Evolutionary conservation across 2,888 invertebrate genomes (phyloP).

Genomic region (Dolomedes plantarius): DNA sequence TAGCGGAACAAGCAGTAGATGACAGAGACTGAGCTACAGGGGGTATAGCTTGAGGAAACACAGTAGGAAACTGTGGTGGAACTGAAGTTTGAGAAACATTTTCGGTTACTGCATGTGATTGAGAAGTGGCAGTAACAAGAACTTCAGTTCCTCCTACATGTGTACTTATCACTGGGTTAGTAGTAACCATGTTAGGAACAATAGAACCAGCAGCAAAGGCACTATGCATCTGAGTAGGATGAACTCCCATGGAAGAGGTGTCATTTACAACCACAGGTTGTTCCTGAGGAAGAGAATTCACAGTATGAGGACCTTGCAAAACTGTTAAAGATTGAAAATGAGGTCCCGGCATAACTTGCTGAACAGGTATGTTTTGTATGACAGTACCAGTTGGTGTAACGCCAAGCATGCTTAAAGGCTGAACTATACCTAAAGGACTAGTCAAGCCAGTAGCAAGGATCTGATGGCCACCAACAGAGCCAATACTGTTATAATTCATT

Average conservation of each 20-base stretch:
- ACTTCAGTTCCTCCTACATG: constrained; percentile 66
- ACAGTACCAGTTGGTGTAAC: constrained; percentile 70
- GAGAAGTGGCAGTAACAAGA: constrained; percentile 57
- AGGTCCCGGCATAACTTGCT: constrained; percentile 72
- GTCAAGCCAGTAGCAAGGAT: constrained; percentile 67
- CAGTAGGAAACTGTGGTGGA: constrained; percentile 43
- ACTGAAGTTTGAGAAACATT: constrained; percentile 21
- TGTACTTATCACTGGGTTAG: constrained; percentile 68
- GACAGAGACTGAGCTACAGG: constrained; percentile 66
- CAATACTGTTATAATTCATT: constrained; percentile 63
- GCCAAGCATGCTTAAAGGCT: constrained; percentile 73
- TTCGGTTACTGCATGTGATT: constrained; percentile 46
- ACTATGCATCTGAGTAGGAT: constrained; percentile 71
- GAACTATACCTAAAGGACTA: constrained; percentile 72
- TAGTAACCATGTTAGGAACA: constrained; percentile 71
- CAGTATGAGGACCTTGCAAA: constrained; percentile 69
- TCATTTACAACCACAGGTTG: constrained; percentile 70
- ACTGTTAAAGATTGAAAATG: constrained; percentile 72
- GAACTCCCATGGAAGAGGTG: constrained; percentile 66
- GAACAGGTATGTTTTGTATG: constrained; percentile 73
- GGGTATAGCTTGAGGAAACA: constrained; percentile 52
- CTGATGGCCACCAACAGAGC: constrained; percentile 68
- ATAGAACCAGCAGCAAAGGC: constrained; percentile 72
- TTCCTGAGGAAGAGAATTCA: constrained; percentile 71
- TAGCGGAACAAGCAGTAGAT: constrained; percentile 47